phyloP scores from a whole-genome alignment of 2,888 invertebrate genomes.

The Ryuthela nishihirai region DNA sequence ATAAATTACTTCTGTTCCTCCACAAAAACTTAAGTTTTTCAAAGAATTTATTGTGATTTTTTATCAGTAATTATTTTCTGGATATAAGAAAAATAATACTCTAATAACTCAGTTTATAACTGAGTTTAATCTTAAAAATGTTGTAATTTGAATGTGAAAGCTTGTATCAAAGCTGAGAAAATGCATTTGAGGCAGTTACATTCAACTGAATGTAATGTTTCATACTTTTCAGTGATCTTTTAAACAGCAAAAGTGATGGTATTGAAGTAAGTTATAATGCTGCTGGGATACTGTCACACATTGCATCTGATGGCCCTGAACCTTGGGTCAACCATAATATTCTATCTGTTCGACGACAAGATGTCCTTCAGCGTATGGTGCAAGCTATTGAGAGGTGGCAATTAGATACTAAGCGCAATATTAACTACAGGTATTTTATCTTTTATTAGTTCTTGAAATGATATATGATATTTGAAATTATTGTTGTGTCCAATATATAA shows the following conservation, averaged over 20 bases:
- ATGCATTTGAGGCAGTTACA: too few species aligned
- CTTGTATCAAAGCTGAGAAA: too few species aligned
- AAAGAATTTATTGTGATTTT: too few species aligned
- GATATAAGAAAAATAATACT: too few species aligned
- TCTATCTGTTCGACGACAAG: slow-evolving; percentile 56
- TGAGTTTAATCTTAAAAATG: too few species aligned
- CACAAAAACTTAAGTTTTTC: too few species aligned
- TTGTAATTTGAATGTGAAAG: too few species aligned
- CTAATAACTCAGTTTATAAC: too few species aligned
- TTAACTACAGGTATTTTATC: slow-evolving; percentile 82
- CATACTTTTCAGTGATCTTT: slow-evolving; percentile 65
- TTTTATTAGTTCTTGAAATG: too few species aligned
- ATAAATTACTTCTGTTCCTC: too few species aligned
- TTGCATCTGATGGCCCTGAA: slow-evolving; percentile 77
- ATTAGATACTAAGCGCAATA: slow-evolving; percentile 79
- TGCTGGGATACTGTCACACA: slow-evolving; percentile 88
- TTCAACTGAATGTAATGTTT: too few species aligned
- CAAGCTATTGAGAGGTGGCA: slow-evolving; percentile 85
- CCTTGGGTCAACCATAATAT: slow-evolving; percentile 69
- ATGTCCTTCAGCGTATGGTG: slow-evolving; percentile 71
- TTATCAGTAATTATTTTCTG: too few species aligned
- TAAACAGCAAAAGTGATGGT: slow-evolving; percentile 82
- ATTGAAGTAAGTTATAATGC: slow-evolving; percentile 97
- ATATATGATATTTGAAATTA: neutral
- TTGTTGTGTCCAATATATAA: neutral